phyloP scores from a whole-genome alignment of 2,888 invertebrate species.

The Omphaloscelis lunosa region DNA sequence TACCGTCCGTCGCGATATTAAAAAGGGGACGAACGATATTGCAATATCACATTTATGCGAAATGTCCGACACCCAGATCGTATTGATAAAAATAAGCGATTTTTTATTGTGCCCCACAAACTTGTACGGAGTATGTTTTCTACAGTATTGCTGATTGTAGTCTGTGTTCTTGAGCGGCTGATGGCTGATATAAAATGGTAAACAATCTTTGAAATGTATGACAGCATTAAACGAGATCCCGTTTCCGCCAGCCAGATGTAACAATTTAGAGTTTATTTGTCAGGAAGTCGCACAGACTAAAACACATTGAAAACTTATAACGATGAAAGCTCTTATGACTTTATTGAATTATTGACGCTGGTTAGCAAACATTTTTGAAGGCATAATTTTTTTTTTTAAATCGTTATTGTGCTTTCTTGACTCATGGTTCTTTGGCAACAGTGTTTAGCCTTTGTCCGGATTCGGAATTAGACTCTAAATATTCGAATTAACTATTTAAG shows the following conservation, averaged over 20 bases:
- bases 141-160: slow-evolving; percentile 73
- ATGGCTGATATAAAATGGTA: slow-evolving; percentile 59
- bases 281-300: slow-evolving; percentile 32
- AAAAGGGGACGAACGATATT: slow-evolving; percentile 91
- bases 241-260: slow-evolving; percentile 32
- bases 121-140: slow-evolving; percentile 75
- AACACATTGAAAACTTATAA: slow-evolving; percentile 8
- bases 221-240: slow-evolving; percentile 38
- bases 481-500: slow-evolving; percentile 1
- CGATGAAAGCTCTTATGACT: background rate
- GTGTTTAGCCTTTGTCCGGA: background rate
- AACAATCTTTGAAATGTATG: slow-evolving; percentile 53
- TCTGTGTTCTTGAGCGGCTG: slow-evolving; percentile 61
- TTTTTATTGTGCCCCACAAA: slow-evolving; percentile 88
- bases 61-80: slow-evolving; percentile 90
- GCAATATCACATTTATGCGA: slow-evolving; percentile 91
- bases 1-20: slow-evolving; percentile 90
- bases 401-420: background rate
- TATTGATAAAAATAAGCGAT: slow-evolving; percentile 91
- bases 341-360: background rate
- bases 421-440: background rate
- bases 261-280: slow-evolving; percentile 12
- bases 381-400: too few species aligned
- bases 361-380: slow-evolving; percentile 3
- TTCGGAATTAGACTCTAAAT: background rate